Conservation (phyloP, 2,797 vertebrate species). For the Spinibarbus caldwelli region DNA sequence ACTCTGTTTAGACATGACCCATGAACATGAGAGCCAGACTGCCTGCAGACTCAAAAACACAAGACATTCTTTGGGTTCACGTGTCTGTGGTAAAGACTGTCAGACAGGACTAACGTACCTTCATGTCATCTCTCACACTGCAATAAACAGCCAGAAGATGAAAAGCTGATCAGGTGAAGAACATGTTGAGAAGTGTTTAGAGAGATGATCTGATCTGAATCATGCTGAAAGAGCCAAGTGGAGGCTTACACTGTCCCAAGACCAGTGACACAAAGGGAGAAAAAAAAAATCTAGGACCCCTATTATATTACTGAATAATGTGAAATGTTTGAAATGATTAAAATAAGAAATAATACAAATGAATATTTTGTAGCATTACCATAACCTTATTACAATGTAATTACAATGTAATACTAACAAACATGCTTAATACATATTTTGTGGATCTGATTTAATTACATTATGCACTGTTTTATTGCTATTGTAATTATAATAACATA, state of each 20-base stretch:
- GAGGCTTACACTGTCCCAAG: background rate
- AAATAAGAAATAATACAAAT: background rate
- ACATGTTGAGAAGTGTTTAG: constrained; percentile 59
- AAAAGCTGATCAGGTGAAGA: constrained; percentile 80
- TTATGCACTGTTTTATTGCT: background rate
- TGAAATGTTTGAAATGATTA: background rate
- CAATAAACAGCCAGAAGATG: constrained; percentile 70
- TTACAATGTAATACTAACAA: background rate
- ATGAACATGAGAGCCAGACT: constrained; percentile 25
- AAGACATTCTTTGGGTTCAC: constrained; percentile 45
- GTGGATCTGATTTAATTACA: background rate
- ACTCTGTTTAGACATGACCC: constrained; percentile 75
- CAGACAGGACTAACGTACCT: too few species aligned
- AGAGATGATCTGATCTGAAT: background rate
- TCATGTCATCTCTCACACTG: constrained; percentile 37
- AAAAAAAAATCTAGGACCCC: background rate
- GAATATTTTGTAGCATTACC: background rate
- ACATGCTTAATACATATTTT: background rate
- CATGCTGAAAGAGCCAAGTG: background rate
- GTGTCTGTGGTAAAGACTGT: constrained; percentile 23
- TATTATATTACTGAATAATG: background rate
- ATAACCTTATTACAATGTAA: background rate
- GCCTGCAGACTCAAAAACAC: constrained; percentile 15
- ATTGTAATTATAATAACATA: background rate
- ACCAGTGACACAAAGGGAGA: background rate